phyloP scores from a whole-genome alignment of 2,113 vertebrate genomes.

The Chaenogobius annularis region DNA sequence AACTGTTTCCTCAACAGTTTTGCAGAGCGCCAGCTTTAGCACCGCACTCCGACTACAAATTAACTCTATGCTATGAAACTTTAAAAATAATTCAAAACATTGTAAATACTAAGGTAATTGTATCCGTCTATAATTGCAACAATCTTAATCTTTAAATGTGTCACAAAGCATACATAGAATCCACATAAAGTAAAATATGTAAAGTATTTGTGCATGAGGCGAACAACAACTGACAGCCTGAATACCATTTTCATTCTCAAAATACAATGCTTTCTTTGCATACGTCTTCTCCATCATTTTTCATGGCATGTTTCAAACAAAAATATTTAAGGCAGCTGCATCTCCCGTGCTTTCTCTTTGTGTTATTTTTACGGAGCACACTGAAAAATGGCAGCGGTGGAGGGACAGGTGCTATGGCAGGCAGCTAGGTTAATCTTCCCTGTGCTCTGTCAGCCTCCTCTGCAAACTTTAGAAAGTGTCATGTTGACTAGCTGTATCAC shows the following conservation, averaged over 20 bases:
- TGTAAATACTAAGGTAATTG: no score
- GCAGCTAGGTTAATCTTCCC: conserved; percentile 62
- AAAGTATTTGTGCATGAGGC: background rate
- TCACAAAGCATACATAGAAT: background rate
- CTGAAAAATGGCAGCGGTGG: conserved; percentile 19
- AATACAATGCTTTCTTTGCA: conserved; percentile 3
- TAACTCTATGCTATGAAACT: no score
- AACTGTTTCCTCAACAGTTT: background rate
- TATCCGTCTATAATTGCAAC: background rate
- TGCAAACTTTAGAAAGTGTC: conserved; percentile 71
- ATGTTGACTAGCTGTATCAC: conserved; percentile 63
- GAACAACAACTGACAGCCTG: conserved; percentile 4
- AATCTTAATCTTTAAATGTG: background rate
- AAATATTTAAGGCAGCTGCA: conserved; percentile 17
- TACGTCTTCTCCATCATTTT: background rate
- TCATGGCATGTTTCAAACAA: background rate
- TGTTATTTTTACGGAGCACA: conserved; percentile 71
- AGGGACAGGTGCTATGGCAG: conserved; percentile 65
- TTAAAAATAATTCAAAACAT: no score
- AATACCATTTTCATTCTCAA: conserved; percentile 2
- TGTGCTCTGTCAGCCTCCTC: conserved; percentile 66
- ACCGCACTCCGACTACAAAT: no score
- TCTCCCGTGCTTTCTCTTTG: conserved; percentile 20
- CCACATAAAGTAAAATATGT: background rate
- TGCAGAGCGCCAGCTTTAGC: background rate